Evolutionary conservation across 2,113 vertebrate genomes (phyloP), one percentile per base, ranked within the genome.

Genomic region (Mohoua ochrocephala): DNA sequence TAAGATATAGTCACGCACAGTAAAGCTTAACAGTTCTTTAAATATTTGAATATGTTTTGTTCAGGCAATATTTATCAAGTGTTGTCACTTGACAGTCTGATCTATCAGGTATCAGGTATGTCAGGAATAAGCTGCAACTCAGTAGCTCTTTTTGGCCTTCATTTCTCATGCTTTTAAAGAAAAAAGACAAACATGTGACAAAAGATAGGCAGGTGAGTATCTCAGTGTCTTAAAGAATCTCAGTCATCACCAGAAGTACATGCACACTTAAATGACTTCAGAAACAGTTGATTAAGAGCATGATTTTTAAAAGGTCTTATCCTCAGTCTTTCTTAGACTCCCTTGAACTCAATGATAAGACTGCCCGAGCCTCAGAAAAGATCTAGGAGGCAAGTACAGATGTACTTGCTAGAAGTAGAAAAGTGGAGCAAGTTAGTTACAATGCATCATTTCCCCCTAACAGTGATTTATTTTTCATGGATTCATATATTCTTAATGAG

Each of bases 391-490:
- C 8, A 93, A 68, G 31, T 49, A 73, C 1, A 5, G 23, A 27
- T 17, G 16, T 31, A 10, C 15, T n/a, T 86, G 5, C 16, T 70
- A 18, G 35, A 77, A 73, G 9, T 7, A 44, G 26, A 50, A 68
- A 67, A 69, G 13, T 44, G 54, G 23, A 60, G 16, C 23, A 49
- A 47, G 22, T 78, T 30, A 53, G 41, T 64, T 89, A 22, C 41
- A 73, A 54, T 49, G 26, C 19, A 45, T 65, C 18, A 37, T 88
- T 94, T 91, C 41, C 23, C 17, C 11, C 7, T 35, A 13, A 88
- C 60, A 85, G 37, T 44, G 50, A 89, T 82, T 91, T 79, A 82
- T 89, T 91, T 87, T 87, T 93, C 78, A 82, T 52, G 47, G 37
- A 56, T 94, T 73, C 35, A 76, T 90, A 57, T 76, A 80, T 90